Conservation (phyloP, 2,888 invertebrate genomes). For the Drosophila vallismaia region DNA sequence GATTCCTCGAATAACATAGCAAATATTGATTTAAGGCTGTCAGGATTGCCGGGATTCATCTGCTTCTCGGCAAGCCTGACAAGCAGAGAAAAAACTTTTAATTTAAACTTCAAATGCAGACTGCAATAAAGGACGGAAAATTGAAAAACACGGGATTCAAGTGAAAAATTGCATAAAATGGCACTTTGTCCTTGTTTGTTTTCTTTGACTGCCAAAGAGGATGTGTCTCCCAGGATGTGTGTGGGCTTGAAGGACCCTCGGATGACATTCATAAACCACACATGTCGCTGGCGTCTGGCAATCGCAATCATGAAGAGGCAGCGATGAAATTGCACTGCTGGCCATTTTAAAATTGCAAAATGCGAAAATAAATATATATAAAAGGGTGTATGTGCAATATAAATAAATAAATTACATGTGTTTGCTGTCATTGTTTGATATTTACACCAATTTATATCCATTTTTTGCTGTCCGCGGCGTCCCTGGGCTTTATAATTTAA, state of each 20-base stretch:
- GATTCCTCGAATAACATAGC: constrained; percentile 29
- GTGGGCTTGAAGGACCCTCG: constrained; percentile 15
- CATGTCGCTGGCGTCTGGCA: constrained; percentile 37
- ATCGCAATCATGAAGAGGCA: constrained; percentile 28
- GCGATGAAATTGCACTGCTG: constrained; percentile 37
- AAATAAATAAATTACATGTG: constrained; percentile 49
- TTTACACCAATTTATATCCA: constrained; percentile 41
- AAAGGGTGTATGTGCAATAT: constrained; percentile 4
- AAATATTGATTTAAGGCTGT: constrained; percentile 51
- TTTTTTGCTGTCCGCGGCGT: constrained; percentile 7
- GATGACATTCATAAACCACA: constrained; percentile 56
- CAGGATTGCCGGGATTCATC: constrained; percentile 35
- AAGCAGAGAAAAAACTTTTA: constrained; percentile 20
- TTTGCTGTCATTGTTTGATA: constrained; percentile 42
- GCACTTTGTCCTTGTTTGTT: constrained; percentile 33
- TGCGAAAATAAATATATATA: constrained; percentile 2
- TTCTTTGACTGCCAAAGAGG: constrained; percentile 21
- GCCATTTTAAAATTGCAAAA: constrained; percentile 38
- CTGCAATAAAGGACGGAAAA: background rate
- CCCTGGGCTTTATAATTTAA: constrained; percentile 18
- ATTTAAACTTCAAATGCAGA: constrained; percentile 42
- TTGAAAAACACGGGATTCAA: constrained; percentile 3
- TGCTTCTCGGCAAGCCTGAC: constrained; percentile 2
- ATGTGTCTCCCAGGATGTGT: constrained; percentile 3
- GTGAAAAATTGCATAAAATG: constrained; percentile 41